Conservation (phyloP, 2,797 vertebrate genomes). For the Fratercula arctica region DNA sequence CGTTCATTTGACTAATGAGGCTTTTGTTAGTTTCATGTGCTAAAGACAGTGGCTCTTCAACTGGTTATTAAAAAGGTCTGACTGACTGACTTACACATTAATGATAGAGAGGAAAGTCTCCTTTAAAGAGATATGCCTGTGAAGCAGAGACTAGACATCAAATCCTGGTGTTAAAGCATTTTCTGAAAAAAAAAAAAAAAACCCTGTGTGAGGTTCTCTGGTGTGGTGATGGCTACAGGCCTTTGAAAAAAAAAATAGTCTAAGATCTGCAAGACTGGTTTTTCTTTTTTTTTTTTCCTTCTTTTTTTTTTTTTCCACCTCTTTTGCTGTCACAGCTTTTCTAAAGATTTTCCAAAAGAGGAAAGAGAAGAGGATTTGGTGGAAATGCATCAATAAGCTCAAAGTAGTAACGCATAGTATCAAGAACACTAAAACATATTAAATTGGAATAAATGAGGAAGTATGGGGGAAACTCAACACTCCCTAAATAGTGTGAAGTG, state of each 20-base stretch:
- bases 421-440: background rate
- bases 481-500: background rate
- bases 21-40: slow-evolving; percentile 67
- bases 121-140: slow-evolving; percentile 59
- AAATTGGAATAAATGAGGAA: background rate
- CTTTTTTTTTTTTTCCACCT: fast-evolving
- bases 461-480: background rate
- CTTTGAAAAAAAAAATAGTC: slow-evolving; percentile 16
- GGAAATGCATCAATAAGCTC: background rate
- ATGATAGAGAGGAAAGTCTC: slow-evolving; percentile 36
- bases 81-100: slow-evolving; percentile 57
- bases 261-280: slow-evolving; percentile 10
- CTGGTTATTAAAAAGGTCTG: slow-evolving; percentile 64
- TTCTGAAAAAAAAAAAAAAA: slow-evolving; percentile 34
- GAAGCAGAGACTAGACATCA: slow-evolving; percentile 53
- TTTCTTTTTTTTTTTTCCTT: background rate
- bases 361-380: background rate
- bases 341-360: slow-evolving; percentile 14
- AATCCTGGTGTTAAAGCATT: slow-evolving; percentile 52
- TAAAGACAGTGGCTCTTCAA: slow-evolving; percentile 62
- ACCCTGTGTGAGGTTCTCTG: slow-evolving; percentile 9
- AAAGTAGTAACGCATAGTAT: background rate
- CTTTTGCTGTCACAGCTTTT: background rate
- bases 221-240: background rate
- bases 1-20: slow-evolving; percentile 60